phyloP scores from a whole-genome alignment of 2,888 invertebrate genomes.

The Anorthoa munda region DNA sequence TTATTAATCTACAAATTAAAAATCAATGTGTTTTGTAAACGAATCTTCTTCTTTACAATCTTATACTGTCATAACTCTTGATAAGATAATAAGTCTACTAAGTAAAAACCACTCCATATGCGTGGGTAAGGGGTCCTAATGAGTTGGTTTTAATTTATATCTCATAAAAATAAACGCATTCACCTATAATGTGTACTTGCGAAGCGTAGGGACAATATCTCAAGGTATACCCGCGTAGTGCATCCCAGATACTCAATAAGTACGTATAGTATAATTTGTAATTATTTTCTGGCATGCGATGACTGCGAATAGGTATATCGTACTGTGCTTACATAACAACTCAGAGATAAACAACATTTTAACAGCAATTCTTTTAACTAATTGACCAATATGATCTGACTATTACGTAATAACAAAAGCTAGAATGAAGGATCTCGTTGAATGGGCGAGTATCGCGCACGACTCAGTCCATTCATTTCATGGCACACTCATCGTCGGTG shows the following conservation, averaged over 20 bases:
- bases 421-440: slow-evolving; percentile 82
- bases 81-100: not conserved
- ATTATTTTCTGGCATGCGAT: slow-evolving; percentile 54
- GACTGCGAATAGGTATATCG: slow-evolving; percentile 45
- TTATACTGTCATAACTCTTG: not conserved
- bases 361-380: slow-evolving; percentile 70
- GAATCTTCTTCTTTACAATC: not conserved
- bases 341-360: slow-evolving; percentile 65
- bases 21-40: slow-evolving; percentile 4
- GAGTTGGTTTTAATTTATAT: slow-evolving; percentile 37
- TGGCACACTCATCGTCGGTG: slow-evolving; percentile 77
- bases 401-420: slow-evolving; percentile 80
- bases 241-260: slow-evolving; percentile 42
- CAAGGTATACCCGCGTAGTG: slow-evolving; percentile 34
- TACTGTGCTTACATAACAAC: slow-evolving; percentile 66
- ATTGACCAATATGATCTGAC: slow-evolving; percentile 70
- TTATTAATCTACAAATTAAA: not conserved
- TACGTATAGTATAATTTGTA: slow-evolving; percentile 36
- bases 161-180: slow-evolving; percentile 24
- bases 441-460: slow-evolving; percentile 78
- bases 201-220: slow-evolving; percentile 27
- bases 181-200: slow-evolving; percentile 20
- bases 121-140: not conserved
- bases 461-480: slow-evolving; percentile 85
- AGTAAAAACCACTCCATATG: slow-evolving; percentile 3